Evolutionary conservation across 2,797 vertebrate species (phyloP), one percentile per base, ranked within the genome.

Genomic region (Ptychadena robeensis): DNA sequence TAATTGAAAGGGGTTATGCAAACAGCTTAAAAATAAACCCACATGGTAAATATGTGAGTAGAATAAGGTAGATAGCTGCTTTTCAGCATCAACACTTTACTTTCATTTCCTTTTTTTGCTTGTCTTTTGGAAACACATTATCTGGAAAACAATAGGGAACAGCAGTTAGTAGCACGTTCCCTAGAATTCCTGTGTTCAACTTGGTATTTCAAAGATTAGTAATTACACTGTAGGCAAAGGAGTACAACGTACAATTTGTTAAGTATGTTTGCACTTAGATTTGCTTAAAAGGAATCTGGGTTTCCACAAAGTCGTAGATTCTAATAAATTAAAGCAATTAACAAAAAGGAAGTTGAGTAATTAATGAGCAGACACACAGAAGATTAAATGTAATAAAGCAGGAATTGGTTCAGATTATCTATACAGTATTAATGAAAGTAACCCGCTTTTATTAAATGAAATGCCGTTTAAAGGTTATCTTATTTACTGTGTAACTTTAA

Each of bases 191-290:
- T 69, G 76, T 68, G 65, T 69, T 78, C 38, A 68, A 67, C 64
- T 68, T 57, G 28, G 35, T 32, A 59, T 72, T 72, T 34, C 34
- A 40, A 83, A 59, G 38, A 57, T 72, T 72, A 73, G 61, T 73
- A 79, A 79, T 79, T 83, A 83, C 48, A 31, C 31, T 73, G 59
- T 79, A 83, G 59, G 53, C 59, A 78, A 30, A 71, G 67, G 28
- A 71, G 25, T 77, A 67, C 40, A 82, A 67, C 64, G 40, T 82
- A 44, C 80, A 82, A 82, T 82, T 82, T 82, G 70, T 48, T 81
- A 81, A 73, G 44, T 68, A 75, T 82, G 64, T 74, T 74, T 82
- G 63, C 80, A 82, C 72, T 82, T 82, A 74, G 9, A 59, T 82
- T 75, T 82, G 38, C 72, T 80, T 59, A 74, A 74, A 82, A 82